Evolutionary conservation across 2,113 vertebrate species (phyloP), one percentile per base, ranked within the genome.

Genomic region (Serinus canaria): DNA sequence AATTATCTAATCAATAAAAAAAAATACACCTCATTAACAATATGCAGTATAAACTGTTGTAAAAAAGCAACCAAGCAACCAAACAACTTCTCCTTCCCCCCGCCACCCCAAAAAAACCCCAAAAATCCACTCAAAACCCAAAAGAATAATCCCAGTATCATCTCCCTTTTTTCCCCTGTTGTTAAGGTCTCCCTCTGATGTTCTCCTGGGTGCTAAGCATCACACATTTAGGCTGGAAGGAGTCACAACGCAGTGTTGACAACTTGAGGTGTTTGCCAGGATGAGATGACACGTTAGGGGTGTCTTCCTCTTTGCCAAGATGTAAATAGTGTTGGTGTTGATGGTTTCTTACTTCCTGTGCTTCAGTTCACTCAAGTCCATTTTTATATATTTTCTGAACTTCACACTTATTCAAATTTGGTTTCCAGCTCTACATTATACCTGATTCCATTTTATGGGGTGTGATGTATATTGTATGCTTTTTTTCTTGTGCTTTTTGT

Each of bases 251-350:
- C 12, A 52, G 14, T 6, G 2, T 35, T 77, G 30, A 5, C 55
- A 27, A 31, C 11, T 47, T 55, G 53, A 80, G 23, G 9, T 28
- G 16, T 69, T 76, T 60, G 8, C 49, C 47, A 35, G 21, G 4
- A 56, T 85, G 7, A 68, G 58, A 4, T 0, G 30, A 11, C 0
- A 0, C 10, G 7, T 22, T 33, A 72, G 12, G 23, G 3, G 0
- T 75, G 18, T 66, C 21, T 53, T 63, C 6, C 13, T 67, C 33
- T 52, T 76, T 73, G 28, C 27, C 3, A 59, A 15, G 20, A 76
- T 9, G 1, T 73, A 10, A 55, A 63, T 21, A 46, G 5, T 60
- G 6, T 39, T 60, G 11, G 6, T 80, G 15, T 49, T 78, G 24
- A 27, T 18, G 7, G 15, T 58, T 90, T 85, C 15, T 72, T 63